Evolutionary conservation across 2,113 vertebrate genomes (phyloP).

Genomic region (Nyctereutes procyonoides): DNA sequence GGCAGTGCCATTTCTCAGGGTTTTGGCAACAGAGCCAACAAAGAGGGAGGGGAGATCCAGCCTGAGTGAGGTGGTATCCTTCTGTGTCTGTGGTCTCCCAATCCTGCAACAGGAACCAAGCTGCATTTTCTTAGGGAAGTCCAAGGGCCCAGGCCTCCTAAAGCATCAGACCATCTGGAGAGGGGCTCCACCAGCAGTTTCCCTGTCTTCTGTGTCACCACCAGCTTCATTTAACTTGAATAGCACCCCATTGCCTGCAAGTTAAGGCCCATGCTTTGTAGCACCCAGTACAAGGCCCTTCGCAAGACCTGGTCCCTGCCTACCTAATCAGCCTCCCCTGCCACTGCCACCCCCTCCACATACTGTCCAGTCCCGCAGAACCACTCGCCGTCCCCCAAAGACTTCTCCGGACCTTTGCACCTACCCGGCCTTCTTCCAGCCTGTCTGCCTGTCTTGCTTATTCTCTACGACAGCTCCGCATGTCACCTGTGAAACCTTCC

Average conservation of each 20-base stretch:
- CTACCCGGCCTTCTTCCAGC: background rate
- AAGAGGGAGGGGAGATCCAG: background rate
- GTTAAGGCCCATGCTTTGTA: background rate
- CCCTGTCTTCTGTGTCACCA: background rate
- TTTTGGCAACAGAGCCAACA: background rate
- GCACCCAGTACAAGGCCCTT: background rate
- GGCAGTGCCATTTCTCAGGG: slow-evolving; percentile 47
- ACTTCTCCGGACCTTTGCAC: background rate
- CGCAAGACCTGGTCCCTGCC: background rate
- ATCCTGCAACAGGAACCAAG: background rate
- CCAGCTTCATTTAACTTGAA: background rate
- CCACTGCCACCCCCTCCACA: background rate
- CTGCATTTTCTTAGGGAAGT: background rate
- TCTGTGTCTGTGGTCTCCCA: background rate
- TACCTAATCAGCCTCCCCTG: background rate
- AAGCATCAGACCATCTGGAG: background rate
- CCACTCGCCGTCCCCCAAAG: background rate
- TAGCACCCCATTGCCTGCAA: background rate
- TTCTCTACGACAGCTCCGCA: background rate
- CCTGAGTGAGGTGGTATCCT: background rate
- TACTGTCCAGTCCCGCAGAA: background rate
- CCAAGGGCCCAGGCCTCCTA: background rate
- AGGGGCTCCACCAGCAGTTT: background rate
- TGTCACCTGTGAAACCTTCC: background rate
- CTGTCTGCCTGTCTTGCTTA: background rate